Evolutionary conservation across 2,113 vertebrate genomes (phyloP).

Genomic region (Laticauda laticaudata): DNA sequence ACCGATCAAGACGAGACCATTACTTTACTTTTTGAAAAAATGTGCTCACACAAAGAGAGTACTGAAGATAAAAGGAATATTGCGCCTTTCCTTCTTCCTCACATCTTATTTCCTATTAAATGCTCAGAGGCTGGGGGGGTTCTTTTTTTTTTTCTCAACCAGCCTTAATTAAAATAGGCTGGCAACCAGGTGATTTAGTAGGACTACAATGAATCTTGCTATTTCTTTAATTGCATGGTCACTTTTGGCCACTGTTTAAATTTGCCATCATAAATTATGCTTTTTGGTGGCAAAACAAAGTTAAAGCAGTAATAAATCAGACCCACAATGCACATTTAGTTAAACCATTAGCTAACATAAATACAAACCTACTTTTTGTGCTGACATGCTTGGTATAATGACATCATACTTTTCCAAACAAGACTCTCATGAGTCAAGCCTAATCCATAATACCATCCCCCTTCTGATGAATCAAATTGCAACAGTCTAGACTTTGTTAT

Average conservation of each 20-base stretch:
- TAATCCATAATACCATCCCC: slow-evolving; percentile 64
- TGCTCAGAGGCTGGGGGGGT: slow-evolving; percentile 52
- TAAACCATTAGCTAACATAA: slow-evolving; percentile 77
- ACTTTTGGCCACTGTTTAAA: slow-evolving; percentile 73
- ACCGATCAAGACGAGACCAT: slow-evolving; percentile 64
- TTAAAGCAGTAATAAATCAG: slow-evolving; percentile 77
- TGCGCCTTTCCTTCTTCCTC: slow-evolving; percentile 56
- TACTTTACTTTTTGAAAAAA: slow-evolving; percentile 72
- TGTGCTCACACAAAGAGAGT: slow-evolving; percentile 65
- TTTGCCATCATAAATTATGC: slow-evolving; percentile 78
- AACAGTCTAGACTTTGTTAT: slow-evolving; percentile 63
- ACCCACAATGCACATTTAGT: slow-evolving; percentile 67
- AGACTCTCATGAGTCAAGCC: slow-evolving; percentile 56
- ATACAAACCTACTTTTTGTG: slow-evolving; percentile 68
- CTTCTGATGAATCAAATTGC: slow-evolving; percentile 71
- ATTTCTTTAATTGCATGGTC: slow-evolving; percentile 71
- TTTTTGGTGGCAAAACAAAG: slow-evolving; percentile 76
- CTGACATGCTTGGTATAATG: slow-evolving; percentile 69
- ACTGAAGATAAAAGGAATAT: slow-evolving; percentile 69
- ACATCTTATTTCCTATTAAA: slow-evolving; percentile 59
- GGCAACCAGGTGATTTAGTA: slow-evolving; percentile 75
- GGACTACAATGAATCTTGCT: slow-evolving; percentile 65
- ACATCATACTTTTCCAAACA: slow-evolving; percentile 74
- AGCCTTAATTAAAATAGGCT: slow-evolving; percentile 73
- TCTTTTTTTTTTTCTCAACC: neutral